A percentile compares a stretch with the other conserved stretches of the same genome.
Evolutionary conservation across 2,113 vertebrate genomes (phyloP).

Genomic region (Oncorhynchus tshawytscha): DNA sequence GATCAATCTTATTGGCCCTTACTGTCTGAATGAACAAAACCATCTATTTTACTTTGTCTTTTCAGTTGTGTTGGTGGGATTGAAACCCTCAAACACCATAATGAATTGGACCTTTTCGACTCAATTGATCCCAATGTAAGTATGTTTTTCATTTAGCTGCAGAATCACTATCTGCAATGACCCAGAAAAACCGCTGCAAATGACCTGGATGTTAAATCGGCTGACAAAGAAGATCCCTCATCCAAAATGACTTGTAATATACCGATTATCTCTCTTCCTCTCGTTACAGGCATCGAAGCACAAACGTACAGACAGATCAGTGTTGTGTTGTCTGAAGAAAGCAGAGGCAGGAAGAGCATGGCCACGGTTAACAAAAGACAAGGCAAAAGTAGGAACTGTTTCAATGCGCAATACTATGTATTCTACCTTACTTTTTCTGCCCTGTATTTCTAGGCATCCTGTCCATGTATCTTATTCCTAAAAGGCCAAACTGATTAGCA

Average conservation of each 20-base stretch:
- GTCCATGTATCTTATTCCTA: constrained; percentile 25
- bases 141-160: constrained; percentile 40
- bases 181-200: too few species aligned
- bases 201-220: neutral
- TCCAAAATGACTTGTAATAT: neutral
- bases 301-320: constrained; percentile 96
- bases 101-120: constrained; percentile 91
- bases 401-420: neutral
- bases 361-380: constrained; percentile 96
- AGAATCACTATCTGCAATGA: constrained; percentile 79
- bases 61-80: constrained; percentile 90
- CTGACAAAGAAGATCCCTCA: too few species aligned
- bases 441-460: neutral
- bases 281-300: constrained; percentile 87
- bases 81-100: constrained; percentile 90
- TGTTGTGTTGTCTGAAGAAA: constrained; percentile 97
- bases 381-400: constrained; percentile 79
- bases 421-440: neutral
- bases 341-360: constrained; percentile 90
- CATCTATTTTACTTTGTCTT: constrained; percentile 10
- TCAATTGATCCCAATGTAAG: constrained; percentile 94
- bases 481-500: too few species aligned
- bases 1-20: too few species aligned
- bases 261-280: neutral
- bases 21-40: neutral